These are phyloP conservation scores for Lasioglossum pauxillum DNA, from an alignment of 2,888 invertebrate species.

Conservation along the genomic window DNA sequence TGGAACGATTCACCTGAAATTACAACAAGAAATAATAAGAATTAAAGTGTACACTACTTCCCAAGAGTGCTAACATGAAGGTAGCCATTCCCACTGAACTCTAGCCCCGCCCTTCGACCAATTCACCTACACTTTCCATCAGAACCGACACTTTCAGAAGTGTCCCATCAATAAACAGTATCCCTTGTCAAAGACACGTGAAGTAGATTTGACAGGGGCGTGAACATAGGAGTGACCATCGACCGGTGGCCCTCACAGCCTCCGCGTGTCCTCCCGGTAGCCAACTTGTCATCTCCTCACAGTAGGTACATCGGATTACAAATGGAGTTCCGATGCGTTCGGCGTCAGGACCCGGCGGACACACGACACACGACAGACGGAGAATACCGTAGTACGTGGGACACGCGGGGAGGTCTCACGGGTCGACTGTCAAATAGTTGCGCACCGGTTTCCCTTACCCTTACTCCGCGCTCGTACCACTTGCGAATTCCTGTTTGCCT, in stretches of 20 bases:
- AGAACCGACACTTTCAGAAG: not conserved
- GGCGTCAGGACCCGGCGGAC: constrained; percentile 45
- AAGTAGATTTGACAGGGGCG: not conserved
- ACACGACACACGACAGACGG: constrained; percentile 24
- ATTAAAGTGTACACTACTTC: too few species aligned
- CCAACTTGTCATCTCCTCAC: constrained; percentile 32
- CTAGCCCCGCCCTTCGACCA: not conserved
- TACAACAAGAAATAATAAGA: too few species aligned
- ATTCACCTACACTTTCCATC: not conserved
- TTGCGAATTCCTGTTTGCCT: constrained; percentile 17
- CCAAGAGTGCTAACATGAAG: too few species aligned
- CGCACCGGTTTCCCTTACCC: constrained; percentile 54
- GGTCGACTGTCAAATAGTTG: constrained; percentile 67
- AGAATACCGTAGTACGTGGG: constrained; percentile 50
- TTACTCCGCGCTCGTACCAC: not conserved
- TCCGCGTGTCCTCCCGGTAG: not conserved
- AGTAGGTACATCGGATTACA: constrained; percentile 65
- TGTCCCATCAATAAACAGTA: not conserved
- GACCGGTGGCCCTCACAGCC: not conserved
- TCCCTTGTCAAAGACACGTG: not conserved
- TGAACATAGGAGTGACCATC: not conserved
- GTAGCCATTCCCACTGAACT: too few species aligned
- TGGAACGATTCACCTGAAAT: too few species aligned
- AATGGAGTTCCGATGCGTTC: constrained; percentile 60
- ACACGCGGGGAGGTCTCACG: constrained; percentile 59